Base-by-base conservation (phyloP, 2,113 vertebrate genomes). In the Phaethornis superciliosus region DNA sequence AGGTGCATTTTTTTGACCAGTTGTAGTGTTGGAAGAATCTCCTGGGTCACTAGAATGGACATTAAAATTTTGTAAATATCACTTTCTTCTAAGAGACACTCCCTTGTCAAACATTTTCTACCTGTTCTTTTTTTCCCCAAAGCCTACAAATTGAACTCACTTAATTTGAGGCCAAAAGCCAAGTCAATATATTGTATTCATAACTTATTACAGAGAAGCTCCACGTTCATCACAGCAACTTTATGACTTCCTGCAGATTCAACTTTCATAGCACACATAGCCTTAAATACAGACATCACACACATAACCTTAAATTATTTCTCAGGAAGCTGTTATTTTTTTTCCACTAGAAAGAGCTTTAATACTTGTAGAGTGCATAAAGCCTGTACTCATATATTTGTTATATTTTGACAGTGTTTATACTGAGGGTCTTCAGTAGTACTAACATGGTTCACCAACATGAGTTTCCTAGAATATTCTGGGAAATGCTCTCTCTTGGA, bases 171-270 rank as follows among this genome's bases (percentile, higher is more conserved):
- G 70, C 27, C 63, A 44, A 67, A 15, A 70, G 30, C 51, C 58
- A 71, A 74, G 33, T 37, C 56, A 91, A 93, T 24, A 82, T 49
- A 62, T 6, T 72, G 51, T 82, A 37, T 74, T 85, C 20, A 85
- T 82, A 52, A 96, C 89, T 94, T 70, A 89, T 94, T 95, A 62
- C 58, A 37, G 62, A 81, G 83, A 33, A 87, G 44, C 26, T 92
- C 55, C 37, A 40, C 63, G 91, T 90, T 74, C 64, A 92, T 82
- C 55, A 27, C 42, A 77, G 63, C 67, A 85, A 33, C 42, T 58
- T 47, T 37, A 49, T 32, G 84, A 32, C n/a, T 63, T 85, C 85
- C 70, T 77, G 47, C 11, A 58, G 51, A 63, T 24, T 26, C 17
- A 69, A 8, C n/a, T 54, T 87, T 19, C 28, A 62, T 59, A 89